A percentile compares a stretch with the other conserved stretches of the same genome.
Evolutionary conservation across 2,113 vertebrate genomes (phyloP).

Genomic region (Pantherophis guttatus): DNA sequence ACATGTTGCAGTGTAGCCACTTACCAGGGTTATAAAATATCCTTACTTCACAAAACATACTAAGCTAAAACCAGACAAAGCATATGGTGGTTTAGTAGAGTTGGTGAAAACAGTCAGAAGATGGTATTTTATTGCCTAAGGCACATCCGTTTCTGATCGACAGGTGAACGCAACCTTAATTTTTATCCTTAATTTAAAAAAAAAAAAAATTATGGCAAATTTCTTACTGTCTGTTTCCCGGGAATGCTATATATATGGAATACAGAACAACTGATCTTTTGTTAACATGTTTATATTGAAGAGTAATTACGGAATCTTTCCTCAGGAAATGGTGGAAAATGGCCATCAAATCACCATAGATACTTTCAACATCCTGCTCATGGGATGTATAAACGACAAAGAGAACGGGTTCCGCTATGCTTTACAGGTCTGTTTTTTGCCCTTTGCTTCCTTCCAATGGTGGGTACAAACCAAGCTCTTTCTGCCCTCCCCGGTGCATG

Average conservation of each 20-base stretch:
- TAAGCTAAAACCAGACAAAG: background rate
- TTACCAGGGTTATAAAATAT: background rate
- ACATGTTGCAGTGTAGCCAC: background rate
- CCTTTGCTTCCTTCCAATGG: background rate
- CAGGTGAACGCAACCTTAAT: background rate
- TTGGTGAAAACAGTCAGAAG: background rate
- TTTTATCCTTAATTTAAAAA: background rate
- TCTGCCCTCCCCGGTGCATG: background rate
- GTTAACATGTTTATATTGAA: background rate
- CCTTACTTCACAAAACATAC: background rate
- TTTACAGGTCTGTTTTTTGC: slow-evolving; percentile 80
- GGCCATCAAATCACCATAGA: slow-evolving; percentile 81
- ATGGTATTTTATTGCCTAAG: background rate
- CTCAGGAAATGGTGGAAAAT: slow-evolving; percentile 85
- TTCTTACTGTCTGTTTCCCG: background rate
- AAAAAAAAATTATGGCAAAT: background rate
- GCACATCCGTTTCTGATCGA: background rate
- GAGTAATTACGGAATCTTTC: background rate
- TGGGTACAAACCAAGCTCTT: background rate
- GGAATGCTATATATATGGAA: background rate
- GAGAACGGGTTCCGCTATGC: slow-evolving; percentile 81
- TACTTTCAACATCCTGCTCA: slow-evolving; percentile 89
- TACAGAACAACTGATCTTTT: fast-evolving
- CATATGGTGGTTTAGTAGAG: background rate
- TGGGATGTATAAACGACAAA: slow-evolving; percentile 87